phyloP scores from a whole-genome alignment of 1,140 invertebrate species.

The Tetraneura akinire region DNA sequence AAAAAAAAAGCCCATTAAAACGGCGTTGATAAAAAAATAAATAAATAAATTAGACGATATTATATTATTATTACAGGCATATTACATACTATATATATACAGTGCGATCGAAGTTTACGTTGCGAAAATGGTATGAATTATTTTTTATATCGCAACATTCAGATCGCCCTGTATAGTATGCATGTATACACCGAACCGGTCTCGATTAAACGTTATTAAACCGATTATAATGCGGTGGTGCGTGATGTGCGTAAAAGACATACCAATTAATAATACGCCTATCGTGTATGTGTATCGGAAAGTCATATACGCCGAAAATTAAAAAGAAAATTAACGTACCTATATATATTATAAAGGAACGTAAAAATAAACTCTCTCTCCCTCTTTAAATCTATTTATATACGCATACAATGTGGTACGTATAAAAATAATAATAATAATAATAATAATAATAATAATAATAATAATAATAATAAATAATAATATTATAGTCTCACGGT shows the following conservation, averaged over 20 bases:
- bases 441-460: no score
- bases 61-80: background rate
- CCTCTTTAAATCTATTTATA: no score
- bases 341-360: no score
- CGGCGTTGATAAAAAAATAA: background rate
- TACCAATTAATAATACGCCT: background rate
- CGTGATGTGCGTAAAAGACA: background rate
- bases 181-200: background rate
- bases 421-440: no score
- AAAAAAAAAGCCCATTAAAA: background rate
- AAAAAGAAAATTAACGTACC: conserved; percentile 23
- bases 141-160: no score
- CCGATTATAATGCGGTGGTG: background rate
- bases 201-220: conserved; percentile 19
- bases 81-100: background rate
- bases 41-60: background rate
- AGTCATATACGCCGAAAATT: conserved; percentile 2
- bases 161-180: no score
- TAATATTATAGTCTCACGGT: no score
- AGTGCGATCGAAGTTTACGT: no score
- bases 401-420: no score
- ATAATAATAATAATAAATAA: no score
- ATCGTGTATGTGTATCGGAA: background rate
- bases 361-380: conserved; percentile 1
- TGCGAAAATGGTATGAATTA: no score